Percentiles rank a stretch among this genome's conserved stretches.
phyloP scores from a whole-genome alignment of 2,888 invertebrate genomes.

The Noctua janthe region DNA sequence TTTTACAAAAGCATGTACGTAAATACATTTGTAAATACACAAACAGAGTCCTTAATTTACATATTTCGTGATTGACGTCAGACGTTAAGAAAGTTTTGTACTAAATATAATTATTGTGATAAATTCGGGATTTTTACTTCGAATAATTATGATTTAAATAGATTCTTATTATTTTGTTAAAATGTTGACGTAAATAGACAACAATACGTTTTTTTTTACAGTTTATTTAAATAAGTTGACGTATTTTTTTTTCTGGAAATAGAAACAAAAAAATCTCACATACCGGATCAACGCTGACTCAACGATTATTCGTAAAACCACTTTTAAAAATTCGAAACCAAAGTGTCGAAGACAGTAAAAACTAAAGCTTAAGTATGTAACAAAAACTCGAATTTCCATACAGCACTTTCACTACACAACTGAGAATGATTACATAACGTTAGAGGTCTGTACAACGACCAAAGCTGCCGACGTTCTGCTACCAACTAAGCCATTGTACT shows the following conservation, averaged over 20 bases:
- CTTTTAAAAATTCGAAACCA: constrained; percentile 4
- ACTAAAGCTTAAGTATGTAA: neutral
- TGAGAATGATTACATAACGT: constrained; percentile 36
- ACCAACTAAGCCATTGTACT: constrained; percentile 59
- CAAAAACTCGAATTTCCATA: constrained; percentile 41
- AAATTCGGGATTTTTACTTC: neutral
- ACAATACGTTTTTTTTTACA: neutral
- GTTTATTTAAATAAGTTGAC: neutral
- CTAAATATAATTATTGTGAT: neutral
- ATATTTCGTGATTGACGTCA: constrained; percentile 39
- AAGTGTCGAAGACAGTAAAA: neutral
- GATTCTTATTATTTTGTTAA: neutral
- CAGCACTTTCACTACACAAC: constrained; percentile 52
- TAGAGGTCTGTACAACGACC: constrained; percentile 42
- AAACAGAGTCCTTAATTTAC: constrained; percentile 37
- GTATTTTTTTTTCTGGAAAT: neutral
- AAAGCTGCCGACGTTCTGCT: constrained; percentile 44
- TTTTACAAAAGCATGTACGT: constrained; percentile 8
- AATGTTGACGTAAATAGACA: constrained; percentile 21
- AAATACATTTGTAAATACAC: constrained; percentile 20
- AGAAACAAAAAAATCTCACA: constrained; percentile 5
- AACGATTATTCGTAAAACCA: neutral
- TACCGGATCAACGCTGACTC: constrained; percentile 13
- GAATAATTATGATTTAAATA: neutral
- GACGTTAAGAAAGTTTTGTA: neutral